These are phyloP conservation scores for Eupithecia pulchellata DNA, from an alignment of 2,888 invertebrate species.

Conservation along the genomic window DNA sequence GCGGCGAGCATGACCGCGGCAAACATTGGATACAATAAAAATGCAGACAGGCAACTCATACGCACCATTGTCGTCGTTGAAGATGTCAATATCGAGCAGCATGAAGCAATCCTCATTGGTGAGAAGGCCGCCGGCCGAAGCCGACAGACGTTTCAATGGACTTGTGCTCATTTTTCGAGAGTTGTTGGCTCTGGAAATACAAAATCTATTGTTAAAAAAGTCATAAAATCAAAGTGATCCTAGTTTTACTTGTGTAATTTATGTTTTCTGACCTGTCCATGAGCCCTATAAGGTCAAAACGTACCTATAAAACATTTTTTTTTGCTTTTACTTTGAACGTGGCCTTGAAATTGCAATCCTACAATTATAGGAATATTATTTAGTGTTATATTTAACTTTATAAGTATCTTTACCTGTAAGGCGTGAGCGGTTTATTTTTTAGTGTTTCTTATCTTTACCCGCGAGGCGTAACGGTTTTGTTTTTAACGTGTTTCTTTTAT, in stretches of 20 bases:
- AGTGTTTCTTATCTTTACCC: too few relatives aligned
- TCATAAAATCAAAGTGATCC: too few relatives aligned
- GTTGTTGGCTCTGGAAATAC: constrained; percentile 63
- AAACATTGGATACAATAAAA: too few relatives aligned
- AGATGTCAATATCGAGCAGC: constrained; percentile 80
- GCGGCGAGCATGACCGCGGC: too few relatives aligned
- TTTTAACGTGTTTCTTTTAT: too few relatives aligned
- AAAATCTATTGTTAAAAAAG: constrained; percentile 14
- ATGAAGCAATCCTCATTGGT: constrained; percentile 77
- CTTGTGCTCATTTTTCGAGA: constrained; percentile 73
- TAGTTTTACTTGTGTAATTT: too few relatives aligned
- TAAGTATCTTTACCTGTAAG: neutral
- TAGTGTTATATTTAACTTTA: neutral
- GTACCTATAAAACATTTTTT: too few relatives aligned
- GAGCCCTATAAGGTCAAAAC: too few relatives aligned
- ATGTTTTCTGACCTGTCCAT: too few relatives aligned
- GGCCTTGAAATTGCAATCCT: neutral
- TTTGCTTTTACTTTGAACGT: neutral
- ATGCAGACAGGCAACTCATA: constrained; percentile 35
- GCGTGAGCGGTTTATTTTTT: too few relatives aligned
- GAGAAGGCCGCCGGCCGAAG: constrained; percentile 79
- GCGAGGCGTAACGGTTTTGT: too few relatives aligned
- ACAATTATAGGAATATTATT: neutral
- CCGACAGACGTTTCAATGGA: constrained; percentile 73
- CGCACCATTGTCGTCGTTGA: constrained; percentile 70